Percentiles rank a stretch among this genome's conserved stretches.
These are phyloP conservation scores for Pantherophis guttatus DNA, from an alignment of 2,113 vertebrate species.

Conservation along the genomic window DNA sequence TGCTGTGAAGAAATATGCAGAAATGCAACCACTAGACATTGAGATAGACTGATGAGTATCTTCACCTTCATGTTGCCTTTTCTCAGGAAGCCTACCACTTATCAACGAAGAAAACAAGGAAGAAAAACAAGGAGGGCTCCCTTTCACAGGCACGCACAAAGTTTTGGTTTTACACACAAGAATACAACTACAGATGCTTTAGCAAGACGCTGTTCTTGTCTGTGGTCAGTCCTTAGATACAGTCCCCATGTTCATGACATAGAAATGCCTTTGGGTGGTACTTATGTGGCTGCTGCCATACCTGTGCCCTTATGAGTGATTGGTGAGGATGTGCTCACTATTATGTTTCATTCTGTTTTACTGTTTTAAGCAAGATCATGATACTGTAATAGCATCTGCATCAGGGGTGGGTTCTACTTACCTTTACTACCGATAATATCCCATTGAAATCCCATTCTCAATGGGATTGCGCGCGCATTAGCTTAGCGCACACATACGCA, in stretches of 20 bases:
- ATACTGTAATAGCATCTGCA: background rate
- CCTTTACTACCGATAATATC: too few relatives aligned
- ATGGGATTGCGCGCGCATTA: too few relatives aligned
- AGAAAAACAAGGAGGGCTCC: background rate
- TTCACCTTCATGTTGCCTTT: background rate
- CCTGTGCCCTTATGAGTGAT: background rate
- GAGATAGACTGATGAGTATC: background rate
- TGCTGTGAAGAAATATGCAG: background rate
- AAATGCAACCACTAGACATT: background rate
- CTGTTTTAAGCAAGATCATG: background rate
- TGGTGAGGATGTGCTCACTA: background rate
- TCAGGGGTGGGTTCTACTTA: too few relatives aligned
- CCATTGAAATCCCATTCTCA: too few relatives aligned
- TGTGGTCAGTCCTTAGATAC: accelerated
- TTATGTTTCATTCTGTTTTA: background rate
- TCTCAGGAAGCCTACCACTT: accelerated
- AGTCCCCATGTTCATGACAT: background rate
- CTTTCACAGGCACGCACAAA: accelerated
- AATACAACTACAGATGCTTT: accelerated
- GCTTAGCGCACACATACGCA: too few relatives aligned
- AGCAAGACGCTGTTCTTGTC: background rate
- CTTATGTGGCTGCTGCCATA: background rate
- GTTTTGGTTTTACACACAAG: background rate
- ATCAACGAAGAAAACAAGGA: background rate
- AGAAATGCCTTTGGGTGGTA: background rate